phyloP scores from a whole-genome alignment of 2,797 vertebrate genomes.

The Sebastes matsubarae region DNA sequence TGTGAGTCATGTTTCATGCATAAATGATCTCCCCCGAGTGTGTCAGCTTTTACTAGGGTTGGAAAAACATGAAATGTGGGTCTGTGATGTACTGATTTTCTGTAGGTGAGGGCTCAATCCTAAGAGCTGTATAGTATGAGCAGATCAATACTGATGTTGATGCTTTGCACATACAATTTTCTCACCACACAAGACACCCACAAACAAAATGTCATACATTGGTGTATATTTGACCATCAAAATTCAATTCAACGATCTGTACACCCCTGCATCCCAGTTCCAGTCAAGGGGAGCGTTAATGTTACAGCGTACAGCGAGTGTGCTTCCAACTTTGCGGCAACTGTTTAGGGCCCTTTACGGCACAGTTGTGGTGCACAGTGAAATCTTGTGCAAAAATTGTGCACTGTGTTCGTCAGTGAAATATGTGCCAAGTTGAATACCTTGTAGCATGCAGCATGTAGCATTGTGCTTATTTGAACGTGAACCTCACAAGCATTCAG shows the following conservation, averaged over 20 bases:
- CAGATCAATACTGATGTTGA: neutral
- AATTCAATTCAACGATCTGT: neutral
- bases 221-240: neutral
- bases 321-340: neutral
- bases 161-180: neutral
- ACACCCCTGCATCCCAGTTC: neutral
- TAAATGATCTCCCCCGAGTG: neutral
- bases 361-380: too few relatives aligned
- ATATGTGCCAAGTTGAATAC: neutral
- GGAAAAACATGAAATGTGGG: neutral
- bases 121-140: neutral
- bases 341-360: fast-evolving
- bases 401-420: neutral
- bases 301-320: neutral
- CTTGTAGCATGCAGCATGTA: neutral
- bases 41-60: neutral
- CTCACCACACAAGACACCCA: neutral
- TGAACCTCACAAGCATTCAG: neutral
- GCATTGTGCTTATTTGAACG: neutral
- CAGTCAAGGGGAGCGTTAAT: too few relatives aligned
- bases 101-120: neutral
- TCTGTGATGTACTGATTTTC: neutral
- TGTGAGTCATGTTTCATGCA: neutral
- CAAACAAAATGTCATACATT: neutral
- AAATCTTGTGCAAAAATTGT: neutral